phyloP scores from a whole-genome alignment of 2,797 vertebrate species.

The Enteromius treurensis region DNA sequence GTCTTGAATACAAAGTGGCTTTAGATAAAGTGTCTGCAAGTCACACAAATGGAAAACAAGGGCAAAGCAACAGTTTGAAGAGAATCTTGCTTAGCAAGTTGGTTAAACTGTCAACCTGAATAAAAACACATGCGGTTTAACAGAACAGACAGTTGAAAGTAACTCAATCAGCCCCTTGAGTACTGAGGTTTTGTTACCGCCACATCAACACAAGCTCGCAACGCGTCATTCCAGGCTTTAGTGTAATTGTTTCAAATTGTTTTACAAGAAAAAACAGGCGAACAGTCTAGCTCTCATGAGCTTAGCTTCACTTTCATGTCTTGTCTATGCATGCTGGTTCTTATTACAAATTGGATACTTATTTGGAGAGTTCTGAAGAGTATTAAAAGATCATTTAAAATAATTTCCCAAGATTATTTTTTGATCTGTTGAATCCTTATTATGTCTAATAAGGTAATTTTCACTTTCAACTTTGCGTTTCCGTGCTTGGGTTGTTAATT shows the following conservation, averaged over 20 bases:
- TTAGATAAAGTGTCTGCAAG: neutral
- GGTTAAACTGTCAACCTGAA: slow-evolving; percentile 19
- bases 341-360: slow-evolving; percentile 26
- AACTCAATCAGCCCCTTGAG: slow-evolving; percentile 10
- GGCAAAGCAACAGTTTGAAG: neutral
- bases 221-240: neutral
- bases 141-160: slow-evolving; percentile 7
- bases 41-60: neutral
- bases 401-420: slow-evolving; percentile 6
- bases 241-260: slow-evolving; percentile 36
- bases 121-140: slow-evolving; percentile 9
- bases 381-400: slow-evolving; percentile 24
- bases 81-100: slow-evolving; percentile 36
- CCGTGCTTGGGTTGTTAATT: neutral
- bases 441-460: slow-evolving; percentile 28
- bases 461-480: neutral
- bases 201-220: slow-evolving; percentile 4
- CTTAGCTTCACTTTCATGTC: slow-evolving; percentile 23
- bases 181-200: slow-evolving; percentile 13
- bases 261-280: slow-evolving; percentile 11
- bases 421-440: slow-evolving; percentile 1
- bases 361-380: slow-evolving; percentile 15
- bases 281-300: neutral
- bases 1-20: neutral
- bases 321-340: slow-evolving; percentile 25